These are phyloP conservation scores for Steatocranus sp. DNA, from an alignment of 2,797 vertebrate species.

Conservation along the genomic window DNA sequence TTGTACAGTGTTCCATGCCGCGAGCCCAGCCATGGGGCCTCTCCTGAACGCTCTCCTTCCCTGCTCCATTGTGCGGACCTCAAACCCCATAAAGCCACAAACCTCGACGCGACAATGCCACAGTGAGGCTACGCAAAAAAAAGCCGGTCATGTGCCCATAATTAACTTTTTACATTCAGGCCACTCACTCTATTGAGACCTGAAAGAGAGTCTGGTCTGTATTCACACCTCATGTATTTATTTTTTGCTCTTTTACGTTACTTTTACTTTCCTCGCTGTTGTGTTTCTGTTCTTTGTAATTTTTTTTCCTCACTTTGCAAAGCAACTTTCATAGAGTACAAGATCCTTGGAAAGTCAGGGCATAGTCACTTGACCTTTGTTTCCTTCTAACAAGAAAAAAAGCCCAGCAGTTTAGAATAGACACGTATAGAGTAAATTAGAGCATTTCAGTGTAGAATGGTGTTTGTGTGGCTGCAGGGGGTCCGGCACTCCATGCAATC, in stretches of 20 bases:
- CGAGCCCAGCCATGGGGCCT: slow-evolving; percentile 71
- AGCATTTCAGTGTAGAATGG: slow-evolving; percentile 63
- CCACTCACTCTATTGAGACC: slow-evolving; percentile 58
- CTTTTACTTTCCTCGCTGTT: neutral
- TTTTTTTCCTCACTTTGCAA: neutral
- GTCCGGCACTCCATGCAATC: slow-evolving; percentile 64
- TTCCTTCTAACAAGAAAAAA: slow-evolving; percentile 44
- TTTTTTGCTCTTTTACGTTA: neutral
- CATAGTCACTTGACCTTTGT: slow-evolving; percentile 67
- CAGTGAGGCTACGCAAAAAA: slow-evolving; percentile 46
- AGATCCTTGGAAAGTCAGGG: slow-evolving; percentile 39
- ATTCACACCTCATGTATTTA: slow-evolving; percentile 28
- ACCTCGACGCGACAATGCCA: slow-evolving; percentile 64
- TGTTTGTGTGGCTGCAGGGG: slow-evolving; percentile 72
- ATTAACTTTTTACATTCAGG: slow-evolving; percentile 74
- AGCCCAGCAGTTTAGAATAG: slow-evolving; percentile 60
- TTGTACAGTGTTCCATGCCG: slow-evolving; percentile 75
- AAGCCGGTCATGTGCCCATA: slow-evolving; percentile 64
- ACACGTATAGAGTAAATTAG: slow-evolving; percentile 65
- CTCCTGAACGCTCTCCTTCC: slow-evolving; percentile 49
- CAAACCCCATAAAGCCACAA: slow-evolving; percentile 62
- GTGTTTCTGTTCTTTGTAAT: neutral
- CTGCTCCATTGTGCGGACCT: slow-evolving; percentile 69
- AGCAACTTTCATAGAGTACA: slow-evolving; percentile 16
- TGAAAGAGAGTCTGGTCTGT: slow-evolving; percentile 52